Conservation (phyloP, 2,888 invertebrate species). For the Cheilosia variabilis region DNA sequence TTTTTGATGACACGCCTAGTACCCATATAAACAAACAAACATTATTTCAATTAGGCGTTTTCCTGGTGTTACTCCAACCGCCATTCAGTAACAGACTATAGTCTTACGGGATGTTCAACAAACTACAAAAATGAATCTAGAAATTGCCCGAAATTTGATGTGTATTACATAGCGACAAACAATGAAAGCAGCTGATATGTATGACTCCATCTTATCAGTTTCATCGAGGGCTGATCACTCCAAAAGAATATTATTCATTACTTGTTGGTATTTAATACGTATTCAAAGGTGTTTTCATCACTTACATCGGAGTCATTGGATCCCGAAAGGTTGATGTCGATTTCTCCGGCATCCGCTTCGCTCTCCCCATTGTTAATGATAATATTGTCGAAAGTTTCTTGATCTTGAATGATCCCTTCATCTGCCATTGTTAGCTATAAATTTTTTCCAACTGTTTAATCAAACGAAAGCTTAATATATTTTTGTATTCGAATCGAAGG, state of each 20-base stretch:
- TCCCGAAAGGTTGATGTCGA: conserved; percentile 39
- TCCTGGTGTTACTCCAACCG: not conserved
- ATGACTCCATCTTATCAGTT: too few relatives aligned
- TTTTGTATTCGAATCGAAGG: conserved; percentile 6
- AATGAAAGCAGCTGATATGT: too few relatives aligned
- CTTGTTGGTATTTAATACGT: not conserved
- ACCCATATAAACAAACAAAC: not conserved
- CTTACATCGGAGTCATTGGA: conserved; percentile 54
- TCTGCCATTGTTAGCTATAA: conserved; percentile 78
- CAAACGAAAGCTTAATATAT: conserved; percentile 3
- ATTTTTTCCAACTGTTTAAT: not conserved
- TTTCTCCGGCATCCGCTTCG: conserved; percentile 69
- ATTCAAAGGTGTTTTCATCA: conserved; percentile 4
- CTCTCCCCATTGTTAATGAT: conserved; percentile 89
- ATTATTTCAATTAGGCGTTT: not conserved
- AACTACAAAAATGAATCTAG: too few relatives aligned
- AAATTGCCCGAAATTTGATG: too few relatives aligned
- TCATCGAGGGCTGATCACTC: not conserved
- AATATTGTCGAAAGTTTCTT: conserved; percentile 87
- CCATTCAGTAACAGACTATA: not conserved
- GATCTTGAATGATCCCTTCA: conserved; percentile 78
- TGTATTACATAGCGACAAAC: too few relatives aligned
- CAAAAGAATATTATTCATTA: not conserved
- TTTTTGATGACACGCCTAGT: conserved; percentile 4
- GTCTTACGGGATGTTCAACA: too few relatives aligned